Base-by-base conservation (phyloP, 2,113 vertebrate genomes). In the Ursus arctos region DNA sequence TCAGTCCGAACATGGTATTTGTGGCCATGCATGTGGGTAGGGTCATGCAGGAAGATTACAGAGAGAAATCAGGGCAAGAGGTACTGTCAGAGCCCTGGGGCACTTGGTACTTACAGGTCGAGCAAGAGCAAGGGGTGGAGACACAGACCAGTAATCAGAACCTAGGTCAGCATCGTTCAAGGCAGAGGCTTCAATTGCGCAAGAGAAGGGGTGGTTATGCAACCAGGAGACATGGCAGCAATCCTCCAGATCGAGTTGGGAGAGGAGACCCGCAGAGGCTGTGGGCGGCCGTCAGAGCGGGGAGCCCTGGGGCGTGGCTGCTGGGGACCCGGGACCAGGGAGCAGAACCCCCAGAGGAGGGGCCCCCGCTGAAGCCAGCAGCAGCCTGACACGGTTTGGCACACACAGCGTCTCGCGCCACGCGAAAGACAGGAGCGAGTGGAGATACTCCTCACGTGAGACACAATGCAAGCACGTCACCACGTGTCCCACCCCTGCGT, bases 41-140 rank as follows among this genome's bases (percentile, higher is more conserved):
- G 83, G 51, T 72, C 86, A 74, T 0, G n/a, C 53, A 74, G 51
- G 51, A 59, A 31, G 36, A 13, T 22, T 6, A 31, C 7, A 36
- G 65, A 31, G 4, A 72, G 47, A 24, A 21, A 22, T 8, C 6
- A 16, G 36, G 13, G 51, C 12, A 31, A 36, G 51, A 57, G 19
- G 67, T 4, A 40, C 6, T 2, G 3, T 1, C 26, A 5, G 69
- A 9, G 47, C 7, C 11, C 13, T 9, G 11, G 21, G 47, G 22
- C 2, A 3, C 33, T 55, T 22, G 6, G 49, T 40, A 55, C 40
- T 57, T 2, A 59, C 51, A 18, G 47, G 65, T 15, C 2, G 1
- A 36, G 65, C 33, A 6, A 26, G 14, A 36, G 22, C 53, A 16
- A 71, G 22, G 6, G 84, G 33, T 53, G 49, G 21, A 22, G 55